These are phyloP conservation scores for Trididemnum nubilum DNA, from an alignment of 23 tunicate species.

Conservation along the genomic window DNA sequence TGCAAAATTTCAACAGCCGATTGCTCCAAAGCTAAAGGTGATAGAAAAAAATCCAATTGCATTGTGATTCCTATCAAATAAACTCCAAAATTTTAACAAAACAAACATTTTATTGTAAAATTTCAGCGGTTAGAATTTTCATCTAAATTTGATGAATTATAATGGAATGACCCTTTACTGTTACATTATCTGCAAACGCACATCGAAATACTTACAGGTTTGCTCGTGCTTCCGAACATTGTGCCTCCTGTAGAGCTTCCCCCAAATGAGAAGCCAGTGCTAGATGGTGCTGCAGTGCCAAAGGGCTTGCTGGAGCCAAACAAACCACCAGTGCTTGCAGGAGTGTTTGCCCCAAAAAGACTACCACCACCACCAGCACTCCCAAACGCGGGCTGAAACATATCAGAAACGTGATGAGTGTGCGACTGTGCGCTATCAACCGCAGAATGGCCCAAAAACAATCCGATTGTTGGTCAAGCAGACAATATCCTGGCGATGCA, in stretches of 20 bases:
- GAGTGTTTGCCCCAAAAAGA: slow-evolving; percentile 51
- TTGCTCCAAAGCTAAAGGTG: too few species aligned
- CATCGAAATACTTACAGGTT: slow-evolving; percentile 38
- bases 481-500: too few species aligned
- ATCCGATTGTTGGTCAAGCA: too few species aligned
- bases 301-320: slow-evolving; percentile 57
- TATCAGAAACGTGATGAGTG: background rate
- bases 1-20: too few species aligned
- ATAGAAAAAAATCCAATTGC: too few species aligned
- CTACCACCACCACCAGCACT: slow-evolving; percentile 39
- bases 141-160: too few species aligned
- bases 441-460: background rate
- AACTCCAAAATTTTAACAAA: too few species aligned
- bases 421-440: background rate
- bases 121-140: too few species aligned
- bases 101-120: too few species aligned
- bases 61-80: too few species aligned
- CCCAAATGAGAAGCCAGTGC: slow-evolving; percentile 37
- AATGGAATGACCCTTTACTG: too few species aligned
- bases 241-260: slow-evolving; percentile 18
- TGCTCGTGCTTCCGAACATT: slow-evolving; percentile 12
- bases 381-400: slow-evolving; percentile 53
- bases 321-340: slow-evolving; percentile 49
- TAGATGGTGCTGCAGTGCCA: slow-evolving; percentile 45
- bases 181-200: too few species aligned